Percentiles rank a stretch among this genome's conserved stretches.
Evolutionary conservation across 2,797 vertebrate species (phyloP).

Genomic region (Gorsachius magnificus): DNA sequence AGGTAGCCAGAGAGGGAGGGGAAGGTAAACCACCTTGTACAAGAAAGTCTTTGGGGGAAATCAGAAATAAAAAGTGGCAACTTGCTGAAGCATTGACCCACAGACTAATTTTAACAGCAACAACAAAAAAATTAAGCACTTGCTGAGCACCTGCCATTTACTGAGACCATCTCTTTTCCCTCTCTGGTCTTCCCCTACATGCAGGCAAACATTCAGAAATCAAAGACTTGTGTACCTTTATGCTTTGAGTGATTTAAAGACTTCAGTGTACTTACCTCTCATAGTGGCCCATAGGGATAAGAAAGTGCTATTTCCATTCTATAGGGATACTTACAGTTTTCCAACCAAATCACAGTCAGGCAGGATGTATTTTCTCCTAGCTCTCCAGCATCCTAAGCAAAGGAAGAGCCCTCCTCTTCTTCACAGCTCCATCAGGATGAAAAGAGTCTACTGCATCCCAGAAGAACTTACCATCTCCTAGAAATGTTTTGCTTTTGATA

Average conservation of each 20-base stretch:
- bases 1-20: not conserved
- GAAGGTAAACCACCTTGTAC: not conserved
- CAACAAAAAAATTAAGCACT: not conserved
- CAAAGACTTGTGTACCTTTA: not conserved
- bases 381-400: not conserved
- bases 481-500: not conserved
- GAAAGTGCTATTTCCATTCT: not conserved
- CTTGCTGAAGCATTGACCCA: not conserved
- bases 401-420: not conserved
- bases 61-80: not conserved
- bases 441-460: not conserved
- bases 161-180: not conserved
- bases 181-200: not conserved
- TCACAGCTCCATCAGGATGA: not conserved
- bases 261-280: not conserved
- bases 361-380: not conserved
- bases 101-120: not conserved
- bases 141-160: not conserved
- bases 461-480: not conserved
- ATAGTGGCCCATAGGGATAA: not conserved
- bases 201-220: not conserved
- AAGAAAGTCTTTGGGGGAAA: not conserved
- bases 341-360: not conserved
- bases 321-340: not conserved
- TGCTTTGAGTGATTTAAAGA: not conserved